These are phyloP conservation scores for Standfussiana lucernea DNA, from an alignment of 2,888 invertebrate genomes.

Conservation along the genomic window DNA sequence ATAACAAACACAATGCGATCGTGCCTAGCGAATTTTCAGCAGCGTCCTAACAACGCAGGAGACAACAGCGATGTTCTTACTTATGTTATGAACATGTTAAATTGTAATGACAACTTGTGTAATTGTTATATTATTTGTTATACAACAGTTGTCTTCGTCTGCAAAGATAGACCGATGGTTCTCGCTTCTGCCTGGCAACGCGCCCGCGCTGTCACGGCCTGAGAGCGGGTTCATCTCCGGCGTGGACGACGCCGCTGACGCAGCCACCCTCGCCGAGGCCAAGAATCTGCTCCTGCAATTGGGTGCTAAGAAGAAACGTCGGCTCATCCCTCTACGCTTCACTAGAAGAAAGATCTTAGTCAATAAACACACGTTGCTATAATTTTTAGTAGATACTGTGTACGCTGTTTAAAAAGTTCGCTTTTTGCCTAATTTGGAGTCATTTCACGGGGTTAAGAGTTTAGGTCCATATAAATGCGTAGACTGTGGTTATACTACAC, in stretches of 20 bases:
- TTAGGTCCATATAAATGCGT: constrained; percentile 18
- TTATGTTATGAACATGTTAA: constrained; percentile 22
- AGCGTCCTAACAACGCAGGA: constrained; percentile 17
- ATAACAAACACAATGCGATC: constrained; percentile 33
- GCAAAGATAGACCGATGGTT: constrained; percentile 96
- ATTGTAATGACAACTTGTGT: constrained; percentile 17
- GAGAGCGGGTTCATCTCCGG: constrained; percentile 95
- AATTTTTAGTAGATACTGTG: constrained; percentile 63
- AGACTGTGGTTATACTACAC: constrained; percentile 16
- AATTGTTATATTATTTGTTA: constrained; percentile 53
- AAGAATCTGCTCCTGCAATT: constrained; percentile 92
- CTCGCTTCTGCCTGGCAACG: constrained; percentile 91
- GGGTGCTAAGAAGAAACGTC: constrained; percentile 93
- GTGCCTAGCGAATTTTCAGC: constrained; percentile 52
- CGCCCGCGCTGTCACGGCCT: constrained; percentile 92
- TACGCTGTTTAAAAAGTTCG: constrained; percentile 69
- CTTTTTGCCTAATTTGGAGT: constrained; percentile 15
- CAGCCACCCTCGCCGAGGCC: constrained; percentile 92
- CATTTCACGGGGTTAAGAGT: constrained; percentile 24
- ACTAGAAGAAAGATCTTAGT: constrained; percentile 93
- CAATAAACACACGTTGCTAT: constrained; percentile 86
- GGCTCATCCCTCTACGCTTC: constrained; percentile 92
- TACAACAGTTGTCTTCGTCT: constrained; percentile 92
- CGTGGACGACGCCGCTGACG: constrained; percentile 90
- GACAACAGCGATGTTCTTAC: constrained; percentile 12